Evolutionary conservation across 2,888 invertebrate genomes (phyloP).

Genomic region (Bedellia somnulentella): DNA sequence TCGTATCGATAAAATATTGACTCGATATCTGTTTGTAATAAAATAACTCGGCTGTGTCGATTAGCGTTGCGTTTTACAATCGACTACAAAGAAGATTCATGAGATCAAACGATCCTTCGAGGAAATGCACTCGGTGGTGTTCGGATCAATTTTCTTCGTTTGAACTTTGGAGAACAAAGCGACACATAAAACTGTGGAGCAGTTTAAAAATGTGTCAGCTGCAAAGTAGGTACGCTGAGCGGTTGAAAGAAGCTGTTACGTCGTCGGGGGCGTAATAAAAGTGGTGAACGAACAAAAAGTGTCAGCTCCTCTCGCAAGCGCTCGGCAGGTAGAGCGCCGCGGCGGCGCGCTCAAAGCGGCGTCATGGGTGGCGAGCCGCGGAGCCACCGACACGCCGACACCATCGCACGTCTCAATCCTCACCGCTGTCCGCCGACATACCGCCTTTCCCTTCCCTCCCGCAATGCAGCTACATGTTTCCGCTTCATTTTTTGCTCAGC

Average conservation of each 20-base stretch:
- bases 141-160: conserved; percentile 48
- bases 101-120: conserved; percentile 34
- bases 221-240: conserved; percentile 35
- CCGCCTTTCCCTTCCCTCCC: conserved; percentile 58
- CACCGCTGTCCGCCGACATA: conserved; percentile 47
- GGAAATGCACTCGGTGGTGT: conserved; percentile 20
- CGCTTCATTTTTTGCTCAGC: conserved; percentile 58
- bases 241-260: conserved; percentile 24
- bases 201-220: conserved; percentile 48
- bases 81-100: conserved; percentile 12
- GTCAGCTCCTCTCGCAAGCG: no score
- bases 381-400: no score
- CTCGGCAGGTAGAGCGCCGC: conserved; percentile 20
- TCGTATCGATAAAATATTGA: conserved; percentile 32
- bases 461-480: conserved; percentile 59
- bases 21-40: conserved; percentile 7
- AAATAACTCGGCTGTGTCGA: no score
- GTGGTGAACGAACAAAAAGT: conserved; percentile 53
- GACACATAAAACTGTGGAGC: conserved; percentile 44
- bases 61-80: conserved; percentile 2
- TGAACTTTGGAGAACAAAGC: conserved; percentile 40
- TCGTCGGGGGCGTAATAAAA: conserved; percentile 49
- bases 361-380: conserved; percentile 60
- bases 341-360: conserved; percentile 50
- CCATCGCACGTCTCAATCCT: conserved; percentile 61